Base-by-base conservation (phyloP, 2,113 vertebrate species). In the Euleptes europaea region DNA sequence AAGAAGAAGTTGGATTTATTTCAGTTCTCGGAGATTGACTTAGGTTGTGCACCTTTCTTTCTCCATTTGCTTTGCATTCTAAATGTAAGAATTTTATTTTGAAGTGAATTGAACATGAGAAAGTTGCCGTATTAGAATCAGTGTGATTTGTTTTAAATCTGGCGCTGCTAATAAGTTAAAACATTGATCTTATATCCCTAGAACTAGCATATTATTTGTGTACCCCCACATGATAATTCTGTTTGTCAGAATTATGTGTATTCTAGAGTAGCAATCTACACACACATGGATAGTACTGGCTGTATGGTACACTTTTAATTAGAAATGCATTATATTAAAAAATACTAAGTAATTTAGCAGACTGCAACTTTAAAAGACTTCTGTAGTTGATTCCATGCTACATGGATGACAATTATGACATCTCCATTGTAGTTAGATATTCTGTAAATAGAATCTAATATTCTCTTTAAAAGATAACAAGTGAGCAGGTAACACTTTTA, bases 171-270 rank as follows among this genome's bases (percentile, higher is more conserved):
- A 70, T 82, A 86, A 54, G 84, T 77, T 76, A 89, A 79, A 91
- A 73, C 80, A 28, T n/a, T 31, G 91, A 80, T 42, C 83, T 85
- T 88, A 90, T 79, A 81, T 90, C 87, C 86, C 35, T 76, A 76
- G 89, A 85, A 3, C 74, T 0, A 89, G 17, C 14, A 19, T 47
- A 35, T 51, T 26, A 26, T 90, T 67, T 87, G 82, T 78, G 17
- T 23, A 19, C 19, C 88, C 88, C 79, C 84, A 83, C 89, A 89
- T 88, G 88, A 85, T 92, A 93, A 92, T 19, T 40, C 85, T 44
- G 84, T 76, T 89, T 92, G 87, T 88, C 89, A 0, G 72, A 84
- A 93, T 86, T 88, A 87, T 75, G 88, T 88, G 70, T 75, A 49
- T 84, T 40, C 86, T 89, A 65, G 78, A 51, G 67, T 66, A 19